Evolutionary conservation across 2,888 invertebrate species (phyloP).

Genomic region (Andrena dorsata): DNA sequence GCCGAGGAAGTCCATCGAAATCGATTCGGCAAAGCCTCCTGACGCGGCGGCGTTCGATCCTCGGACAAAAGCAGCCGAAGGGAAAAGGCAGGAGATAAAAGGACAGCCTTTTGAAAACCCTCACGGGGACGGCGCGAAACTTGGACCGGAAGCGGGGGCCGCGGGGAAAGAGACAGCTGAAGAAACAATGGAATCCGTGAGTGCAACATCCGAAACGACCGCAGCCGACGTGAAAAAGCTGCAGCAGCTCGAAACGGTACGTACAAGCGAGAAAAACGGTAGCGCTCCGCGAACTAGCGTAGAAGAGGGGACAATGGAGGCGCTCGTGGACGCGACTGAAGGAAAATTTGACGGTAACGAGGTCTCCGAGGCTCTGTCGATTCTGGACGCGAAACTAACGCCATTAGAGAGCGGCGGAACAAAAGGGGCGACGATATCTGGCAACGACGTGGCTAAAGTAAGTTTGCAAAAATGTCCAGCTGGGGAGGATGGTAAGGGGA

Average conservation of each 20-base stretch:
- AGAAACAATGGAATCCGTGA: constrained; percentile 17
- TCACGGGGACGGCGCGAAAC: not conserved
- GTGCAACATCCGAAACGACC: constrained; percentile 30
- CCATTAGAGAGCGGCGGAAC: not conserved
- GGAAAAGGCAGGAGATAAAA: not conserved
- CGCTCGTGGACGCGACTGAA: constrained; percentile 13
- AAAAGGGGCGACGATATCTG: not conserved
- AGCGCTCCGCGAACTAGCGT: constrained; percentile 39
- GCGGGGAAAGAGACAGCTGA: not conserved
- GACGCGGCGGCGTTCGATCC: not conserved
- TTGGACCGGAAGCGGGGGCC: not conserved
- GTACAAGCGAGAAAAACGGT: constrained; percentile 46
- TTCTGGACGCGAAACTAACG: not conserved
- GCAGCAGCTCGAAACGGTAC: constrained; percentile 64
- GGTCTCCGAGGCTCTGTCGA: constrained; percentile 21
- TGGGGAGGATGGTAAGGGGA: not conserved
- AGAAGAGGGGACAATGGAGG: constrained; percentile 22
- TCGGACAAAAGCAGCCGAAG: no score
- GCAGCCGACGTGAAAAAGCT: constrained; percentile 49
- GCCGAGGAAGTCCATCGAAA: constrained; percentile 61
- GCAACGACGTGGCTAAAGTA: constrained; percentile 22
- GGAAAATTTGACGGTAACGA: constrained; percentile 19
- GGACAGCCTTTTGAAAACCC: not conserved
- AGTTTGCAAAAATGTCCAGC: constrained; percentile 28
- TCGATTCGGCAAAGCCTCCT: constrained; percentile 9